Base-by-base conservation (phyloP, 2,113 vertebrate species). In the Zosterops borbonicus region DNA sequence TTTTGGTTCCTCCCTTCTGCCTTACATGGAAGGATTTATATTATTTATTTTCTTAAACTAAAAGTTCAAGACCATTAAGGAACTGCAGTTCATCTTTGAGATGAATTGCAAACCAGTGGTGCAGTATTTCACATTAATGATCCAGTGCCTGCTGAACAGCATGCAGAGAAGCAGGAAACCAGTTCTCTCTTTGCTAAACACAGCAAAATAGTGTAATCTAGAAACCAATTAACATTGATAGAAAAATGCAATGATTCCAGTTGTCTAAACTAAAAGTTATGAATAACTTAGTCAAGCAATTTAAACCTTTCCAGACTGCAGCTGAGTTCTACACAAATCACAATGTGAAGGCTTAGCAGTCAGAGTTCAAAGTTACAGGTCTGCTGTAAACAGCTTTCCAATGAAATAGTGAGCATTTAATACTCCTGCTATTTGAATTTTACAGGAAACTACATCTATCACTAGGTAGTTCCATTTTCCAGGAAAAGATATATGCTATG, bases 1-100 rank as follows among this genome's bases (percentile, higher is more conserved):
- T 82, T 92, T 81, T 87, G 73, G 68, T 90, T 93, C 88, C 69
- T 95, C 80, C 69, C 58, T n/a, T 96, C 63, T 73, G 53, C 65
- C 86, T 64, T 89, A 25, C 39, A 53, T 31, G 3, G 12, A 90
- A 89, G 46, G 86, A 95, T 94, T 97, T 95, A 82, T 94, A 87
- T 84, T 93, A 95, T 96, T 95, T 97, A 97, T 96, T 96, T 95
- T 96, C 83, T 89, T 89, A 94, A 96, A 93, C 73, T 84, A 90
- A 94, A 96, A 95, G 94, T 97, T 96, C 93, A 96, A 81, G 92
- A 95, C 95, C 88, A 93, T 96, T 97, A 96, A 95, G 83, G 76
- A 90, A 69, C 76, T 92, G 65, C 76, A 96, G 93, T 94, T 96
- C 92, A 96, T 97, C 93, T 96, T 89, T 60, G 84, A 97, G 94